Base-by-base conservation (phyloP, 2,797 vertebrate genomes). In the Esox lucius region DNA sequence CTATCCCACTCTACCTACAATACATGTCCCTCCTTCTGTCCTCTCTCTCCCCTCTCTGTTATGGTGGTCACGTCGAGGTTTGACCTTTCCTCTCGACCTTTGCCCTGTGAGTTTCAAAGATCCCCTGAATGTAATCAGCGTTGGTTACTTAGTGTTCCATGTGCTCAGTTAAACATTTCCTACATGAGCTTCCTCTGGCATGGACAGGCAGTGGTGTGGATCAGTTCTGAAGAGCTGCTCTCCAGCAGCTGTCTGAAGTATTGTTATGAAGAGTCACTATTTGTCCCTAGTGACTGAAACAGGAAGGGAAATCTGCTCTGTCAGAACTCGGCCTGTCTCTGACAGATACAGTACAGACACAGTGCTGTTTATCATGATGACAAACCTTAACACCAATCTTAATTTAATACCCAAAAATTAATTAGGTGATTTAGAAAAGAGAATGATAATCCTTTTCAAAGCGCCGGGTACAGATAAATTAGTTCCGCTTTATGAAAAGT, bases 321-420 rank as follows among this genome's bases (percentile, higher is more conserved):
- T 56, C 53, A 56, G 53, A 56, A 56, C 53, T 56, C 53, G 56
- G 53, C 53, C 71, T 59, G 66, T 67, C 26, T 72, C 70, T 46
- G 53, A 72, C 71, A 56, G 53, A 72, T 69, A 72, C 80, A 82
- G 73, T 17, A 56, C 19, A 17, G n/a, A 59, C 51, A 33, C 62
- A 61, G 67, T 0, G 15, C 70, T 74, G 73, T 80, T 83, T 83
- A 79, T 82, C 76, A 78, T 74, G 68, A 77, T 77, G 71, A 70
- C 76, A 85, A 78, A 80, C 71, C 66, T n/a, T 39, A 49, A 46
- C 73, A 71, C 75, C 71, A 78, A 82, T 82, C 75, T 82, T 85
- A 87, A 83, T 83, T 82, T 84, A 85, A 85, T 82, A 80, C 83
- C 77, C 78, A 75, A 80, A 81, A 82, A 74, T 72, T 85, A 84